Base-by-base conservation (phyloP, 2,888 invertebrate genomes). In the Malthinus flaveolus region DNA sequence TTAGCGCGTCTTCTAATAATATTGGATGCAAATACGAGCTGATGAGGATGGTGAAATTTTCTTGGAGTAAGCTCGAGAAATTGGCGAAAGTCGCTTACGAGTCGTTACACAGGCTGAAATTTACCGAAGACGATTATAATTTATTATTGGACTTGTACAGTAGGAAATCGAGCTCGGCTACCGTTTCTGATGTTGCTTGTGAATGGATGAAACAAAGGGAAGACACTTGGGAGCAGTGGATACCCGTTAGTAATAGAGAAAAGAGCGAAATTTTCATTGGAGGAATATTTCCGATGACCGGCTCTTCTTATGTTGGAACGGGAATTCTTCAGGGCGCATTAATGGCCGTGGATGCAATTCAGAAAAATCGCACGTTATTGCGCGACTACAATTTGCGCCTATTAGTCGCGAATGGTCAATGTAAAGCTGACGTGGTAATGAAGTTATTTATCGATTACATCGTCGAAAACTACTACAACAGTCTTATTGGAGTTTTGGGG, bases 391-490 rank as follows among this genome's bases (percentile, higher is more conserved):
- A 82, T 9, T 71, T 92, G 11, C 74, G 80, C 36, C 70, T 91
- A 56, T 65, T 83, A 7, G 78, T 80, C 0, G 80, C 81, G 44
- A 85, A 91, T 69, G 90, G 89, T 0, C 82, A 86, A 64, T 92
- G 91, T 72, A 82, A 84, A 55, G 80, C 90, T 0, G 90, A 91
- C 70, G 81, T 83, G 64, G 91, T 89, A 0, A 87, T 91, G 86
- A 88, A 86, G 63, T 81, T 84, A 0, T 90, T 91, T 73, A 89
- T 91, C 53, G 85, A 88, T 62, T 88, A 86, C 71, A 84, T 88
- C 52, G 80, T 83, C 7, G 77, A 80, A 50, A 79, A 81, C 52
- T 75, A 80, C 36, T 84, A 84, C 62, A 75, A 80, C 34, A 83
- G 83, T 47, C 77, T 91, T 59, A 82, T 88, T 57, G 92, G 91